These are phyloP conservation scores for Metacarcinus magister DNA, from an alignment of 2,888 invertebrate species.

Conservation along the genomic window DNA sequence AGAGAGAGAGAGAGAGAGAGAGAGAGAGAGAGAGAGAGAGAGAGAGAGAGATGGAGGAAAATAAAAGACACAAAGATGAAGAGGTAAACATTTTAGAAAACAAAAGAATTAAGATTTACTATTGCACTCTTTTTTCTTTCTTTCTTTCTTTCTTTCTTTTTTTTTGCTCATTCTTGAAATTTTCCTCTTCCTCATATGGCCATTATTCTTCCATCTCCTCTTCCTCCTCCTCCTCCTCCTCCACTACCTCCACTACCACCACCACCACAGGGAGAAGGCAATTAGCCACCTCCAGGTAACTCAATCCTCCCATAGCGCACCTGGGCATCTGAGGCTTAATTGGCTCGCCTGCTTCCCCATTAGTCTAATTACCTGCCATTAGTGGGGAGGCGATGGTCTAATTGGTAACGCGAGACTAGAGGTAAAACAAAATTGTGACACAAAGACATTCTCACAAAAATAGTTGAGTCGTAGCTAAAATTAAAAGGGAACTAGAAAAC, in stretches of 20 bases:
- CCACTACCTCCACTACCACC: not conserved
- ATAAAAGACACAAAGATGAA: not conserved
- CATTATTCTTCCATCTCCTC: not conserved
- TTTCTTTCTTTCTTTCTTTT: too few species aligned
- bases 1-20: constrained; percentile 15
- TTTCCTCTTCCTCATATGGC: not conserved
- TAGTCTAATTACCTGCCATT: constrained; percentile 20
- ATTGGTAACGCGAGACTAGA: not conserved
- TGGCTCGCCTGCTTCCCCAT: not conserved
- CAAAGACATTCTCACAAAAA: not conserved
- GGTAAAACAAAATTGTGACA: not conserved
- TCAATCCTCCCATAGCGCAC: not conserved
- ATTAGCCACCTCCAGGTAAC: constrained; percentile 6
- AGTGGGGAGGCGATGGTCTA: not conserved
- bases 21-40: not conserved
- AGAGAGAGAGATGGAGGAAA: not conserved
- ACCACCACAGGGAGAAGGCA: not conserved
- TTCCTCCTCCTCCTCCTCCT: not conserved
- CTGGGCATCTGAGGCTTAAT: not conserved
- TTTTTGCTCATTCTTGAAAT: too few species aligned
- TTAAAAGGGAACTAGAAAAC: not conserved
- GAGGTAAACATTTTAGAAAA: too few species aligned
- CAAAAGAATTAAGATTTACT: too few species aligned
- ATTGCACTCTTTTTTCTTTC: too few species aligned
- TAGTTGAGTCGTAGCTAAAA: not conserved